These are phyloP conservation scores for Ceratina calcarata DNA, from an alignment of 1,140 invertebrate species.

Conservation along the genomic window DNA sequence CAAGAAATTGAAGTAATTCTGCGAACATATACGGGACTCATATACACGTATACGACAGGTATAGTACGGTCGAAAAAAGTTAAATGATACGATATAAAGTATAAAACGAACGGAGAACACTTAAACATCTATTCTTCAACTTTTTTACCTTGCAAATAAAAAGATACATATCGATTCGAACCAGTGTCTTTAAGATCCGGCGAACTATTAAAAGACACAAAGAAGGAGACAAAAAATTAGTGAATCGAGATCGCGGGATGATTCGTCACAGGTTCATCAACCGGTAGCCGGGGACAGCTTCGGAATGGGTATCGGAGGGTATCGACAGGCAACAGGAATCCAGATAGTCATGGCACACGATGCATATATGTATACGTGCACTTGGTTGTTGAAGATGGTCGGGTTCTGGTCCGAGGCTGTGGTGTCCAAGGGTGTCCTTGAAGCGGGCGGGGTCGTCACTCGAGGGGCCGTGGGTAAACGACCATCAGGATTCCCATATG, in stretches of 20 bases:
- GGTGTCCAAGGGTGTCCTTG: slow-evolving; percentile 78
- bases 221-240: neutral
- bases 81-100: too few species aligned
- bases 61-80: too few species aligned
- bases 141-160: too few species aligned
- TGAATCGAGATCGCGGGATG: slow-evolving; percentile 6
- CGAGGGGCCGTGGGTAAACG: slow-evolving; percentile 77
- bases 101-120: too few species aligned
- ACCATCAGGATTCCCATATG: slow-evolving; percentile 76
- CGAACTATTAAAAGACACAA: neutral
- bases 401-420: slow-evolving; percentile 66
- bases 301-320: neutral
- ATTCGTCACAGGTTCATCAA: slow-evolving; percentile 33
- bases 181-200: too few species aligned
- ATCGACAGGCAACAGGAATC: slow-evolving; percentile 61
- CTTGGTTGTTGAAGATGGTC: slow-evolving; percentile 71
- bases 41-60: neutral
- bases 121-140: too few species aligned
- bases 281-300: slow-evolving; percentile 8
- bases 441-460: slow-evolving; percentile 80
- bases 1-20: neutral
- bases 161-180: too few species aligned
- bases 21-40: neutral
- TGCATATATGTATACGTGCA: slow-evolving; percentile 59
- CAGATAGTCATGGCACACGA: slow-evolving; percentile 64